These are phyloP conservation scores for Amaurobius ferox DNA, from an alignment of 2,888 invertebrate genomes.

Conservation along the genomic window DNA sequence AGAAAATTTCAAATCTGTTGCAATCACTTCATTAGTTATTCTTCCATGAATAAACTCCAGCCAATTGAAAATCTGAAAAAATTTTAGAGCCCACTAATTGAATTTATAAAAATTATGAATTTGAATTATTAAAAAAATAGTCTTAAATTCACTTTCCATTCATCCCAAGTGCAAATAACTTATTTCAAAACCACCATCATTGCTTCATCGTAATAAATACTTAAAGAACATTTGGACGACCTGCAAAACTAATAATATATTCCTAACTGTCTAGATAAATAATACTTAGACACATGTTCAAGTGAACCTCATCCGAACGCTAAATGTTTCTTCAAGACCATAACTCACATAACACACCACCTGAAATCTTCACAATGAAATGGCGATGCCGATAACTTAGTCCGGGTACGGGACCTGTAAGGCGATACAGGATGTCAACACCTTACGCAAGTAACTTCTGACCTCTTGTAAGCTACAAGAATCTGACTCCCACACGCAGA, in stretches of 20 bases:
- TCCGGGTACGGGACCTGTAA: neutral
- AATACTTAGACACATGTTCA: neutral
- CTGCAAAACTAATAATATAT: neutral
- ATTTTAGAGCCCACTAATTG: no score
- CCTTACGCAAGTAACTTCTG: constrained; percentile 11
- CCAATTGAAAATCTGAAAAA: no score
- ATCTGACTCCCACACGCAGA: neutral
- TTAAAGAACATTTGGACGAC: no score
- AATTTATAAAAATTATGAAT: no score
- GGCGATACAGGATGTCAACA: constrained; percentile 13
- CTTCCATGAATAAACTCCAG: no score
- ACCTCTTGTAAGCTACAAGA: constrained; percentile 11
- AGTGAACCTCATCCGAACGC: neutral
- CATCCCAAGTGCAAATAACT: no score
- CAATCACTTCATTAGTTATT: no score
- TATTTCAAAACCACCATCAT: no score
- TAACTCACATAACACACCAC: constrained; percentile 1
- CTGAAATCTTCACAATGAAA: neutral
- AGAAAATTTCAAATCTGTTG: no score
- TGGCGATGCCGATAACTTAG: neutral
- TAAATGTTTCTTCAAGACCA: neutral
- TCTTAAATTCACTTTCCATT: no score
- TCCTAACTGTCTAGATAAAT: neutral
- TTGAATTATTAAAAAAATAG: no score
- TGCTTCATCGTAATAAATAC: no score